Evolutionary conservation across 2,888 invertebrate genomes (phyloP).

Genomic region (Drosophila incognita): DNA sequence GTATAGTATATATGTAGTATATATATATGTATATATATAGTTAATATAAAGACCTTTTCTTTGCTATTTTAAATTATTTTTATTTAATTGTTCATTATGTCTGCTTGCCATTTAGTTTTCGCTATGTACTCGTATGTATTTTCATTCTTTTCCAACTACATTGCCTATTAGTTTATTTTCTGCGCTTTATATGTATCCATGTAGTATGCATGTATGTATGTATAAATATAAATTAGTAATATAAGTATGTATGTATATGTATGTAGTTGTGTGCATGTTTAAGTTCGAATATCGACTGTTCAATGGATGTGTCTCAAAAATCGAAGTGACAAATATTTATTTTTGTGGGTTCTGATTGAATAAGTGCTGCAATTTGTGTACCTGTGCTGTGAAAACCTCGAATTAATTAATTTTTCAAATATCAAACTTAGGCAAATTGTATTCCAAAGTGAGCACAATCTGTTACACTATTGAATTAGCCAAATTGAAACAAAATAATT

Average conservation of each 20-base stretch:
- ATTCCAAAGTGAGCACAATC: conserved; percentile 16
- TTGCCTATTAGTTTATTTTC: conserved; percentile 69
- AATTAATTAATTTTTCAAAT: conserved; percentile 14
- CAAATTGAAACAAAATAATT: neutral
- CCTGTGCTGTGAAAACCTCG: conserved; percentile 29
- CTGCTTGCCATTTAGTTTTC: conserved; percentile 48
- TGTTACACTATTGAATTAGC: neutral
- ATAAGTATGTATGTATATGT: conserved; percentile 42
- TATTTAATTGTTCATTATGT: conserved; percentile 51
- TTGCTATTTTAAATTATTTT: conserved; percentile 77
- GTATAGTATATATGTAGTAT: conserved; percentile 63
- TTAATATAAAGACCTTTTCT: conserved; percentile 73
- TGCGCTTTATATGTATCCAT: conserved; percentile 55
- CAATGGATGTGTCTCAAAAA: conserved; percentile 25
- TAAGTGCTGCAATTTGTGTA: conserved; percentile 27
- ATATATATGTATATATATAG: conserved; percentile 66
- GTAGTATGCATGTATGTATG: conserved; percentile 41
- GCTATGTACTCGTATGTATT: conserved; percentile 43
- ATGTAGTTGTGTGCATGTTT: conserved; percentile 31
- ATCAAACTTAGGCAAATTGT: conserved; percentile 5
- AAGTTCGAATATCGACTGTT: conserved; percentile 30
- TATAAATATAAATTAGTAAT: conserved; percentile 54
- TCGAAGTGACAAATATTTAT: conserved; percentile 24
- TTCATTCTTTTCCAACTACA: conserved; percentile 57
- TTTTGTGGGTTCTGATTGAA: conserved; percentile 12